Evolutionary conservation across 2,113 vertebrate species (phyloP).

Genomic region (Acanthochromis polyacanthus): DNA sequence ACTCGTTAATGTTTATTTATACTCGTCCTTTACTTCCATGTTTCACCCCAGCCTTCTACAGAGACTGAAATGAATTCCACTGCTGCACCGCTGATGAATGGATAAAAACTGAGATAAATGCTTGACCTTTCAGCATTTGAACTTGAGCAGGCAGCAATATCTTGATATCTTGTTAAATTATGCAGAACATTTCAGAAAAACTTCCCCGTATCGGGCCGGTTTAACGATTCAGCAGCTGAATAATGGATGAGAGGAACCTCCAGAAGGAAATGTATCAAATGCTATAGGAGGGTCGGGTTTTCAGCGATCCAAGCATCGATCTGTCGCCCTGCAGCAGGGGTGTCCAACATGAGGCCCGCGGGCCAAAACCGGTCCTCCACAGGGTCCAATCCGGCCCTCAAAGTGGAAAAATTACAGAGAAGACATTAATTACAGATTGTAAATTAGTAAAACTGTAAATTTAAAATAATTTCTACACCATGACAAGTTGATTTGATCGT

Average conservation of each 20-base stretch:
- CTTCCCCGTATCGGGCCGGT: conserved; percentile 19
- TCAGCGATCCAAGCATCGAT: conserved; percentile 18
- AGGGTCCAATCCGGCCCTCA: too few relatives aligned
- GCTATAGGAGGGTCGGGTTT: neutral
- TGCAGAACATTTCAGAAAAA: conserved; percentile 42
- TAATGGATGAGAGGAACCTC: conserved; percentile 36
- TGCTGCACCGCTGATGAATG: neutral
- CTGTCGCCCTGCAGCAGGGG: conserved; percentile 29
- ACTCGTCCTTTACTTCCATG: too few relatives aligned
- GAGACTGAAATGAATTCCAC: conserved; percentile 1
- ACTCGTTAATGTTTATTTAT: neutral
- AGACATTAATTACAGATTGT: too few relatives aligned
- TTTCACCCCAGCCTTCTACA: neutral
- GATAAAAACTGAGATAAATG: conserved; percentile 1
- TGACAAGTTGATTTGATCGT: too few relatives aligned
- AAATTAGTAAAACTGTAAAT: too few relatives aligned
- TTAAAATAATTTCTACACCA: too few relatives aligned
- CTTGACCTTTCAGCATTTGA: conserved; percentile 43
- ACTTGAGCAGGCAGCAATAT: conserved; percentile 10
- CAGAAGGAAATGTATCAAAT: conserved; percentile 10
- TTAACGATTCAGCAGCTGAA: conserved; percentile 8
- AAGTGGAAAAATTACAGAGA: too few relatives aligned
- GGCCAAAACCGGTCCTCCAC: too few relatives aligned
- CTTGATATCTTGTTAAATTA: conserved; percentile 29
- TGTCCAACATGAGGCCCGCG: too few relatives aligned